Percentiles rank a stretch among this genome's conserved stretches.
These are phyloP conservation scores for Sorex araneus DNA, from an alignment of 2,113 vertebrate species.

Conservation along the genomic window DNA sequence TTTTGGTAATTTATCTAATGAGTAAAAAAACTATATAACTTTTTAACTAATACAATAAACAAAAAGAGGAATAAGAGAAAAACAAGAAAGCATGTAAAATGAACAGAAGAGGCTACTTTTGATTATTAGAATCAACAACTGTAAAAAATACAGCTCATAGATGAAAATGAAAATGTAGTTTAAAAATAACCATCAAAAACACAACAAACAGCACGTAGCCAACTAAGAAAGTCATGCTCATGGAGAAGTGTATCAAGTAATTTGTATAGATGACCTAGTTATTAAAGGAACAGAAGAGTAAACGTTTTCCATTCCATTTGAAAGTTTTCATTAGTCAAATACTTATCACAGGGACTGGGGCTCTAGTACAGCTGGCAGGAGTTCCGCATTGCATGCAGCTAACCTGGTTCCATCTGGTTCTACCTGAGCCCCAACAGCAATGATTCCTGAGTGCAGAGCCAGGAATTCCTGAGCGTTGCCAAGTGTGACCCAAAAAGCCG, in stretches of 20 bases:
- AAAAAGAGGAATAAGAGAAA: not conserved
- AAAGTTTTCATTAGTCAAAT: slow-evolving; percentile 12
- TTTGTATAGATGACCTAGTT: not conserved
- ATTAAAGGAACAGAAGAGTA: not conserved
- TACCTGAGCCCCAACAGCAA: no score
- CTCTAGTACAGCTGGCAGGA: no score
- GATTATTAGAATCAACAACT: slow-evolving; percentile 3
- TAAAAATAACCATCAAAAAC: not conserved
- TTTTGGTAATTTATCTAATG: not conserved
- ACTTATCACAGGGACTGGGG: not conserved
- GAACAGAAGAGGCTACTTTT: not conserved
- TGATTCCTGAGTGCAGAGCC: no score
- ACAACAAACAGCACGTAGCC: not conserved
- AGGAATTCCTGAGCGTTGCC: no score
- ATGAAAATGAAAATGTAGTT: slow-evolving; percentile 57
- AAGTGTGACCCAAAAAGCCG: no score
- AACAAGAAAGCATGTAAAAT: not conserved
- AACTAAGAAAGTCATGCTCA: not conserved
- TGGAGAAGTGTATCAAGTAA: not conserved
- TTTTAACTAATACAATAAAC: slow-evolving; percentile 42
- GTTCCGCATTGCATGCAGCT: no score
- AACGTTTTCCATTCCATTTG: slow-evolving; percentile 21
- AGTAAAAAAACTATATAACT: not conserved
- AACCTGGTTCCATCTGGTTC: no score
- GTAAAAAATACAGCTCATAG: not conserved